Conservation (phyloP, 2,888 invertebrate genomes). For the Andrena praecox region DNA sequence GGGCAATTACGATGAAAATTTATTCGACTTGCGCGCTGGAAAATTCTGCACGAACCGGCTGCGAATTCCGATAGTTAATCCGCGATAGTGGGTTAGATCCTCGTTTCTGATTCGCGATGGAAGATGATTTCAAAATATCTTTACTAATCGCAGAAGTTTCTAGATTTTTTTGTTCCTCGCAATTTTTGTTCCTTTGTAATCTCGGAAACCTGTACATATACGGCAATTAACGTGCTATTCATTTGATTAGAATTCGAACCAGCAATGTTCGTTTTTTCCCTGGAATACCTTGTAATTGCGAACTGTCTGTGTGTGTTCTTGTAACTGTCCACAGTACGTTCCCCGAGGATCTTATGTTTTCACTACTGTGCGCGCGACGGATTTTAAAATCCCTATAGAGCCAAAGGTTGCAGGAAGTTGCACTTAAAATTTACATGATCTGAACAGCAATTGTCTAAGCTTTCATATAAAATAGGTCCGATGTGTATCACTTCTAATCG, state of each 20-base stretch:
- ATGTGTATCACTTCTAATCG: too few species aligned
- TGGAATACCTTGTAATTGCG: not conserved
- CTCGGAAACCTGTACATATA: too few species aligned
- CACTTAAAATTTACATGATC: too few species aligned
- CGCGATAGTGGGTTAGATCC: not conserved
- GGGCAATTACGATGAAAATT: conserved; percentile 3
- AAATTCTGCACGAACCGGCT: not conserved
- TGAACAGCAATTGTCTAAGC: too few species aligned
- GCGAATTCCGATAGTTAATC: not conserved
- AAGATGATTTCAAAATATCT: not conserved
- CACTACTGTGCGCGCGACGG: too few species aligned
- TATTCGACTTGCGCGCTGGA: not conserved
- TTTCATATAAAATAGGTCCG: too few species aligned
- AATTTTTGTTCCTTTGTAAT: not conserved
- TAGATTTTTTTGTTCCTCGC: not conserved
- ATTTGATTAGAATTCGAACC: too few species aligned
- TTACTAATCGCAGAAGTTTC: not conserved
- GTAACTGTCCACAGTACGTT: not conserved
- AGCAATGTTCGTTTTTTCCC: too few species aligned
- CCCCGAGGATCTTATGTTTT: not conserved
- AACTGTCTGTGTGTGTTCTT: not conserved
- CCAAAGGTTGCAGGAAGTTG: too few species aligned
- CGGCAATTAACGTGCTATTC: too few species aligned
- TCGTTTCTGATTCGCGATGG: not conserved
- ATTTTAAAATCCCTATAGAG: too few species aligned